Evolutionary conservation across 2,797 vertebrate species (phyloP).

Genomic region (Coccyzus lansbergi): DNA sequence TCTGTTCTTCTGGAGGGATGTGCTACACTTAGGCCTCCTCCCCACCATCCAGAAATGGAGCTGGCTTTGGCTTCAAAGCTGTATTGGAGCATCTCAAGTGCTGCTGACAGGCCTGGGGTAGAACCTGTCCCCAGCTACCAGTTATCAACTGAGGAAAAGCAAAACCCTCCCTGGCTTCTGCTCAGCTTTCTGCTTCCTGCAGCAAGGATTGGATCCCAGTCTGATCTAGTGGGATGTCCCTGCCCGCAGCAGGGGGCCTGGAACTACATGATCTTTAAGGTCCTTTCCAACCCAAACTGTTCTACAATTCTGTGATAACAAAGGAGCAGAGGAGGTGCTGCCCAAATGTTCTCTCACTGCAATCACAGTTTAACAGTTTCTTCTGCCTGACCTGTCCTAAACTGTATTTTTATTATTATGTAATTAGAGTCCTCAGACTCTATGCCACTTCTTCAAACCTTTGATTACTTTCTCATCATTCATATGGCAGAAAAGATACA

Average conservation of each 20-base stretch:
- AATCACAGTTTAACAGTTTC: background rate
- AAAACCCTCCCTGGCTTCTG: background rate
- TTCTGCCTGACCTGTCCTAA: background rate
- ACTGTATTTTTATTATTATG: background rate
- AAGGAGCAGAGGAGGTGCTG: background rate
- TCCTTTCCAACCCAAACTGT: too few relatives aligned
- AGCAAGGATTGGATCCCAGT: too few relatives aligned
- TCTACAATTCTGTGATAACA: too few relatives aligned
- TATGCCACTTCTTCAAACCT: background rate
- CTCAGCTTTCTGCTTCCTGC: background rate
- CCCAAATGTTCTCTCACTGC: background rate
- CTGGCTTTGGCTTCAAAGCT: conserved; percentile 7
- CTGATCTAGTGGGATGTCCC: too few relatives aligned
- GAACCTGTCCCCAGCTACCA: background rate
- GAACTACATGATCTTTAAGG: too few relatives aligned
- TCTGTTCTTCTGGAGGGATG: background rate
- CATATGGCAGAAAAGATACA: background rate
- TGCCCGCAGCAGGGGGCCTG: too few relatives aligned
- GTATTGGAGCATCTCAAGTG: background rate
- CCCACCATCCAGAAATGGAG: background rate
- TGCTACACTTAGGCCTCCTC: background rate
- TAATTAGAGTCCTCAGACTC: background rate
- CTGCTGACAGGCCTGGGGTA: background rate
- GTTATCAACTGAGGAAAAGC: background rate
- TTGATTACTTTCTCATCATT: background rate